These are phyloP conservation scores for Carduelis carduelis DNA, from an alignment of 2,797 vertebrate species.

Conservation along the genomic window DNA sequence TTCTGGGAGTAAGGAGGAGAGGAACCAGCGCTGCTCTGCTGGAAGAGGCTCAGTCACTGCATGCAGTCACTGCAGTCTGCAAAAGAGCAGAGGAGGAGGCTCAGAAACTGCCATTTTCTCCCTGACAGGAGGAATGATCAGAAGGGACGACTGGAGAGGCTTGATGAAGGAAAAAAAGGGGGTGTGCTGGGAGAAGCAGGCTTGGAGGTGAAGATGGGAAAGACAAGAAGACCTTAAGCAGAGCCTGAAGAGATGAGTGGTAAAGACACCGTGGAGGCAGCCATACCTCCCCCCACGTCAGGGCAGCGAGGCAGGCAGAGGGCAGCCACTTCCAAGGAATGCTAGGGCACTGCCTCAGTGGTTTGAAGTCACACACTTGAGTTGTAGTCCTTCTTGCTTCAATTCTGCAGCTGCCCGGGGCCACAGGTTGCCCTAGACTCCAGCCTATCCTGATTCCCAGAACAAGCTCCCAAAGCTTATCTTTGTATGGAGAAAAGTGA, in stretches of 20 bases:
- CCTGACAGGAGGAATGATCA: background rate
- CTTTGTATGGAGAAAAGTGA: background rate
- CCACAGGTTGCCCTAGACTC: background rate
- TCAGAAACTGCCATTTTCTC: background rate
- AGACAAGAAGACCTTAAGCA: background rate
- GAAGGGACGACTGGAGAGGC: background rate
- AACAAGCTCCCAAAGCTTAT: background rate
- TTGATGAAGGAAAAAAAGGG: background rate
- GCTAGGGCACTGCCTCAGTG: background rate
- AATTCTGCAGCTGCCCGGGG: background rate
- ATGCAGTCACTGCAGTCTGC: background rate
- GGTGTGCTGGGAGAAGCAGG: background rate
- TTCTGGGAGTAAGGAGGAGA: background rate
- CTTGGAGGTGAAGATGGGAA: background rate
- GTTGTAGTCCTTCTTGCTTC: background rate
- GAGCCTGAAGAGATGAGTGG: background rate
- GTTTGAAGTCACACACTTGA: background rate
- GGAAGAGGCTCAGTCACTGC: background rate
- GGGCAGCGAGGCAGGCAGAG: background rate
- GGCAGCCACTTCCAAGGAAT: background rate
- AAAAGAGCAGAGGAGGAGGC: background rate
- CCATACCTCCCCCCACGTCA: rapidly evolving
- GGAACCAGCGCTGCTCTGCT: background rate
- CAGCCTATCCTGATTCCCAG: rapidly evolving
- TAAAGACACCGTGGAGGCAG: rapidly evolving